Base-by-base conservation (phyloP, 1,140 invertebrate genomes). In the Zelostemma sp. region DNA sequence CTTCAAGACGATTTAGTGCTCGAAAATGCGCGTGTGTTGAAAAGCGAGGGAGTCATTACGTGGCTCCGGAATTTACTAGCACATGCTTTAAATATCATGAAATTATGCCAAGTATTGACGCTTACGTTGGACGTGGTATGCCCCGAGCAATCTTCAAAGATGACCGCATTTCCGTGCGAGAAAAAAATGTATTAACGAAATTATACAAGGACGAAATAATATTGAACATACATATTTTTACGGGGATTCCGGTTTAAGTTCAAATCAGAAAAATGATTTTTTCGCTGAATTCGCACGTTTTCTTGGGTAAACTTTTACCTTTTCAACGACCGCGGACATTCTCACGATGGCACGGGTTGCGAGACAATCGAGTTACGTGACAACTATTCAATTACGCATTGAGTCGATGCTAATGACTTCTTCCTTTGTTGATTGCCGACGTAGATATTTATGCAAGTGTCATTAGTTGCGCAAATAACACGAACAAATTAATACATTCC, bases 21-120 rank as follows among this genome's bases (percentile, higher is more conserved):
- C 78, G 80, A 75, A 80, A 80, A 80, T 80, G 80, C 75, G 80
- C 64, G 75, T 80, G 74, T 73, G 72, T 59, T 68, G 60, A 75
- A 66, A 68, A 68, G 68, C 62, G 69, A 63, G 63, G 65, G 73
- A 76, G 73, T 71, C 56, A 48, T 41, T 41, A 47, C 18, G 18
- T 21, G 6, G 8, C 17, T 12, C n/a, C 15, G 45, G 21, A 21
- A 17, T 9, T 17, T 19, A 21, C 18, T 50, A 45, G 56, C 50
- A 69, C 47, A 69, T 63, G 59, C 72, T 65, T 64, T 56, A 58
- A 48, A 57, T 40, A 76, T 78, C 75, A 79, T 78, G 75, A 77
- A 77, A 79, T 74, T 79, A 76, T 76, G 75, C 56, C 53, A 51
- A 51, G 55, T 72, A 76, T 80, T 78, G 74, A 78, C 75, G 67